Conservation (phyloP, 2,113 vertebrate species). For the Alectura lathami region DNA sequence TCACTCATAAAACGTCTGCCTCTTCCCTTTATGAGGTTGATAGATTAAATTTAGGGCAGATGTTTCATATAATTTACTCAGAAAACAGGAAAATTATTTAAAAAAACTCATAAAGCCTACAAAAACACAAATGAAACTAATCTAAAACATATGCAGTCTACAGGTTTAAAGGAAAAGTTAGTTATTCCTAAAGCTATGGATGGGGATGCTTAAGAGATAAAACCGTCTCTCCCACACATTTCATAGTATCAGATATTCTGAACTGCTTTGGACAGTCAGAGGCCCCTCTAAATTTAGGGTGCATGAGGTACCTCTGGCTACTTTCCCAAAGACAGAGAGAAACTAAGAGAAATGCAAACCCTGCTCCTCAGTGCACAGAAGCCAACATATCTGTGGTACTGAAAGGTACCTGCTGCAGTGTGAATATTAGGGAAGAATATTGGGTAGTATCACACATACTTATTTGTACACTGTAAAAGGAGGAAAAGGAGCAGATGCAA, state of each 20-base stretch:
- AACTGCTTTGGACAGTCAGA: conserved; percentile 1
- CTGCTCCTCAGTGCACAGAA: not conserved
- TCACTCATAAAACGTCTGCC: conserved; percentile 60
- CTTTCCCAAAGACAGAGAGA: not conserved
- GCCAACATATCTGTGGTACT: not conserved
- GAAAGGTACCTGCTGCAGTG: not conserved
- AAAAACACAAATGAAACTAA: conserved; percentile 66
- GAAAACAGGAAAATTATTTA: conserved; percentile 64
- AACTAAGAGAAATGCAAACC: not conserved
- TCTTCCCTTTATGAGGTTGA: conserved; percentile 63
- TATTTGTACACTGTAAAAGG: not conserved
- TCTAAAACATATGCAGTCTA: conserved; percentile 41
- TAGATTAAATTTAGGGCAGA: conserved; percentile 59
- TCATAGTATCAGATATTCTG: conserved; percentile 10
- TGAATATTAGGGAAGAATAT: not conserved
- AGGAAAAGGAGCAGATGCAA: not conserved
- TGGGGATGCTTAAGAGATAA: conserved; percentile 14
- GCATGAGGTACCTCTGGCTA: conserved; percentile 25
- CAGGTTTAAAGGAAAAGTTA: conserved; percentile 48
- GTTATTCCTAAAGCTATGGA: conserved; percentile 25
- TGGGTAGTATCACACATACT: not conserved
- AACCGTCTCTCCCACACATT: not conserved
- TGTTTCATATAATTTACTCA: conserved; percentile 69
- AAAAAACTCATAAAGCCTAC: conserved; percentile 61
- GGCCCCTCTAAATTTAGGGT: conserved; percentile 14